Percentiles rank a stretch among this genome's conserved stretches.
Conservation (phyloP, 1,140 invertebrate species). For the honey bee (Apis mellifera) region DNA sequence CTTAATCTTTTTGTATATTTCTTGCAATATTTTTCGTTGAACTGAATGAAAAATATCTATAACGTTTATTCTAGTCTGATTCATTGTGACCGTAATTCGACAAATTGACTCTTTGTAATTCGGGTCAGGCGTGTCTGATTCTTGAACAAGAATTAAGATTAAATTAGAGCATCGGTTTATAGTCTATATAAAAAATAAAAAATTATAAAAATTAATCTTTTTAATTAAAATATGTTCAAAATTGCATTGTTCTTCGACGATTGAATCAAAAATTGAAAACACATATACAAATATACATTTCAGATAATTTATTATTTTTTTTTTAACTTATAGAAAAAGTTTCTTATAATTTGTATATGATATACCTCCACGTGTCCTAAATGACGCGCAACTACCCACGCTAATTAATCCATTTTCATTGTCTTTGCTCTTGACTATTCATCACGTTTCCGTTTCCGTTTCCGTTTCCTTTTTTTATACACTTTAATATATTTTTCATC, state of each 20-base stretch:
- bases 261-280: neutral
- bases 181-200: neutral
- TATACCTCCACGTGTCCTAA: conserved; percentile 54
- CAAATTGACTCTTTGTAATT: conserved; percentile 6
- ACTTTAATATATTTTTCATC: neutral
- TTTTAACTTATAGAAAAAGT: neutral
- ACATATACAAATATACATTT: neutral
- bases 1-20: neutral
- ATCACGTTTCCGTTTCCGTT: conserved; percentile 37
- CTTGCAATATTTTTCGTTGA: neutral
- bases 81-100: conserved; percentile 24
- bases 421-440: conserved; percentile 31
- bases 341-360: conserved; percentile 16
- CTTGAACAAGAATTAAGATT: conserved; percentile 32
- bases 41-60: neutral
- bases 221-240: neutral
- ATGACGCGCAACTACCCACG: conserved; percentile 76
- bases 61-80: conserved; percentile 17
- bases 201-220: neutral
- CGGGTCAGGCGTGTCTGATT: conserved; percentile 12
- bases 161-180: conserved; percentile 16
- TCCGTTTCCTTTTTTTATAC: conserved; percentile 5
- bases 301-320: neutral
- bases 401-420: conserved; percentile 73
- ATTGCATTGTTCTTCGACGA: neutral